Percentiles rank a stretch among this genome's conserved stretches.
These are phyloP conservation scores for Drosophila sucinea DNA, from an alignment of 1,140 invertebrate genomes.

Conservation along the genomic window DNA sequence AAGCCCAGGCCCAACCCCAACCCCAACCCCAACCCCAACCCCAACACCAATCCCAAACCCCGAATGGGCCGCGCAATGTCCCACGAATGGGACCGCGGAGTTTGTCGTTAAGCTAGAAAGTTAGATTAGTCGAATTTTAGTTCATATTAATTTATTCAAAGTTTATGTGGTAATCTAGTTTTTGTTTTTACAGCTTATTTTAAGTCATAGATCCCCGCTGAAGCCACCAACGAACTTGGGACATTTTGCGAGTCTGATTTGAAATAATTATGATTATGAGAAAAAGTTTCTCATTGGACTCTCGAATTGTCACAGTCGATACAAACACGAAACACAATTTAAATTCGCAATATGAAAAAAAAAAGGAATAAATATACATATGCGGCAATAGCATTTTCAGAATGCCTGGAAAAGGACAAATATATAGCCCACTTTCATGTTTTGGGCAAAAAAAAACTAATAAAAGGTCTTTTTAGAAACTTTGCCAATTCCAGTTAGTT, in stretches of 20 bases:
- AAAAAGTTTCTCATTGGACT: slow-evolving; percentile 79
- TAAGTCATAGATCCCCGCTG: slow-evolving; percentile 42
- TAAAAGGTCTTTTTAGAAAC: too few relatives aligned
- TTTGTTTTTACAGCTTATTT: slow-evolving; percentile 55
- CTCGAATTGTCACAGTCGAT: slow-evolving; percentile 75
- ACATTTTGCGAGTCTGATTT: slow-evolving; percentile 82
- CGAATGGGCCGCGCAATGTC: slow-evolving; percentile 61
- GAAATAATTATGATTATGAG: slow-evolving; percentile 43
- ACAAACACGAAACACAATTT: slow-evolving; percentile 16
- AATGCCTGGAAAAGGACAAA: too few relatives aligned
- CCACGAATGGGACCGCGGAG: slow-evolving; percentile 77
- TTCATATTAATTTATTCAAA: slow-evolving; percentile 67
- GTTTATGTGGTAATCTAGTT: slow-evolving; percentile 62
- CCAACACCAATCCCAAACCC: slow-evolving; percentile 15
- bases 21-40: slow-evolving; percentile 3
- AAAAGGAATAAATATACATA: slow-evolving; percentile 5
- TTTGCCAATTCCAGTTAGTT: too few relatives aligned
- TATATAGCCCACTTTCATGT: too few relatives aligned
- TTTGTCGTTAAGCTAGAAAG: slow-evolving; percentile 50
- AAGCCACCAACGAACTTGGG: slow-evolving; percentile 34
- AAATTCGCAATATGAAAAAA: slow-evolving; percentile 6
- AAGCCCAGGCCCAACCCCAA: not conserved
- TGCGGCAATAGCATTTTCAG: not conserved
- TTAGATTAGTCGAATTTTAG: slow-evolving; percentile 69
- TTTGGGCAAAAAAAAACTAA: too few relatives aligned